Percentiles rank a stretch among this genome's conserved stretches.
These are phyloP conservation scores for Nerophis lumbriciformis DNA, from an alignment of 2,113 vertebrate genomes.

Conservation along the genomic window DNA sequence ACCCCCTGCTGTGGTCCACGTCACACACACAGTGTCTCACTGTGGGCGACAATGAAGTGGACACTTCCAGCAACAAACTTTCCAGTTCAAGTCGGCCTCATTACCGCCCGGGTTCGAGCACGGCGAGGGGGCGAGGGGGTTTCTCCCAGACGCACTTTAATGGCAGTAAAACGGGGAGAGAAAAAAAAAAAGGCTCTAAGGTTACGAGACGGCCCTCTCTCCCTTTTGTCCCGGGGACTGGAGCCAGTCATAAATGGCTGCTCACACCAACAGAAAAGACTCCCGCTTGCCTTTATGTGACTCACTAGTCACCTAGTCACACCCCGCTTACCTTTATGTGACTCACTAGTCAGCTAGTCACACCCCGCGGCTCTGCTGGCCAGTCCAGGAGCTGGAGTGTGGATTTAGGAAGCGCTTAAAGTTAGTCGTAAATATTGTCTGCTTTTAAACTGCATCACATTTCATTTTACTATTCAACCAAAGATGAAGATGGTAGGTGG, in stretches of 20 bases:
- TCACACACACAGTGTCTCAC: no score
- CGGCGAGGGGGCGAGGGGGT: slow-evolving; percentile 8
- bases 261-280: slow-evolving; percentile 71
- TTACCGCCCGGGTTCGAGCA: slow-evolving; percentile 47
- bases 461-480: no score
- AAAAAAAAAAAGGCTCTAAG: slow-evolving; percentile 60
- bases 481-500: no score
- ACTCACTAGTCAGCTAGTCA: slow-evolving; percentile 36
- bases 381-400: not conserved
- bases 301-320: slow-evolving; percentile 35
- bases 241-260: slow-evolving; percentile 71
- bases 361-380: slow-evolving; percentile 23
- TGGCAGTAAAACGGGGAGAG: slow-evolving; percentile 61
- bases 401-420: slow-evolving; percentile 9
- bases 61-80: no score
- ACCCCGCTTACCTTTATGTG: slow-evolving; percentile 63
- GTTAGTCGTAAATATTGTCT: no score
- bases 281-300: slow-evolving; percentile 64
- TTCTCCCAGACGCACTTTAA: slow-evolving; percentile 61
- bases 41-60: no score
- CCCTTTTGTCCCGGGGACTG: slow-evolving; percentile 48
- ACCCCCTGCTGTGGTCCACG: no score
- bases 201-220: slow-evolving; percentile 59
- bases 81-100: slow-evolving; percentile 64
- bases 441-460: no score